phyloP scores from a whole-genome alignment of 1,140 invertebrate genomes.

The Calephelis nemesis region DNA sequence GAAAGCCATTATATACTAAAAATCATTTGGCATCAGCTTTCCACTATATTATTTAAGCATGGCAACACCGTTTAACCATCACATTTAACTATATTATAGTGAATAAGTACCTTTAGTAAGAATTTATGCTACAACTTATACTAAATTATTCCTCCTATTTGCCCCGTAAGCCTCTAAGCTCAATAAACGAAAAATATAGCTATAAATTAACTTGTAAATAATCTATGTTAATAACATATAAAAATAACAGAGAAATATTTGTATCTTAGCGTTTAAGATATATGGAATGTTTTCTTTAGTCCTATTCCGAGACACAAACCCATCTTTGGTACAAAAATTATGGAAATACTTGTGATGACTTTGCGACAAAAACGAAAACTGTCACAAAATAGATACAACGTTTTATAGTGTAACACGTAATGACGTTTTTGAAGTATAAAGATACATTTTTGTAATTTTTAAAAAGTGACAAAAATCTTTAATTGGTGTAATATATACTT shows the following conservation, averaged over 20 bases:
- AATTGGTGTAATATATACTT: background rate
- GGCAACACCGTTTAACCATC: constrained; percentile 13
- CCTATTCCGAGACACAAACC: constrained; percentile 5
- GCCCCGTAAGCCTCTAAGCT: constrained; percentile 4
- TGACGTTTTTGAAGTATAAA: background rate
- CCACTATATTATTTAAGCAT: constrained; percentile 14
- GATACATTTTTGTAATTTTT: background rate
- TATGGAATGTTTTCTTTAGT: constrained; percentile 5
- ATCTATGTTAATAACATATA: background rate
- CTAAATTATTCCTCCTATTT: constrained; percentile 3
- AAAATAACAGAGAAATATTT: constrained; percentile 11
- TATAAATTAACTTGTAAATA: constrained; percentile 12
- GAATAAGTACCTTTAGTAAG: constrained; percentile 7
- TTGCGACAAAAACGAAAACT: background rate
- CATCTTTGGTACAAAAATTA: constrained; percentile 6
- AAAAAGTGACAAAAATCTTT: too few relatives aligned
- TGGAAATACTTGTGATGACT: constrained; percentile 9
- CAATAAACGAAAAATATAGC: background rate
- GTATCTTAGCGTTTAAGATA: background rate
- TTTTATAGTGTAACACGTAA: background rate
- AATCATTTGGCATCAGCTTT: constrained; percentile 21
- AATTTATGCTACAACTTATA: constrained; percentile 8
- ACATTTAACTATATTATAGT: constrained; percentile 10
- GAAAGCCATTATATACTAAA: constrained; percentile 3
- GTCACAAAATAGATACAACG: background rate